Evolutionary conservation across 2,113 vertebrate species (phyloP).

Genomic region (Empidonax traillii): DNA sequence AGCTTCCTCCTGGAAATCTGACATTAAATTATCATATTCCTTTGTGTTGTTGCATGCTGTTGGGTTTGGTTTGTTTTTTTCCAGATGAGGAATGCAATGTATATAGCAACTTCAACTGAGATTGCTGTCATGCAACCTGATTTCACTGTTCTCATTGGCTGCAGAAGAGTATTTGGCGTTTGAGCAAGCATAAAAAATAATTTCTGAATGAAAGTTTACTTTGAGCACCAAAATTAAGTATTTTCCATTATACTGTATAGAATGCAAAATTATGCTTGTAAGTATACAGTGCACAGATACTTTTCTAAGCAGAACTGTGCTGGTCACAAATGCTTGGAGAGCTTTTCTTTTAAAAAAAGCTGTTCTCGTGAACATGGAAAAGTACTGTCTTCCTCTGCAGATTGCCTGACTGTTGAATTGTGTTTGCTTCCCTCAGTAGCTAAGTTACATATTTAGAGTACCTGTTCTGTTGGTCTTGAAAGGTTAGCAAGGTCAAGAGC

Average conservation of each 20-base stretch:
- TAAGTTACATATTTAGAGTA: background rate
- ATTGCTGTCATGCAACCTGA: background rate
- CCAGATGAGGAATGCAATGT: background rate
- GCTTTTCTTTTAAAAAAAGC: background rate
- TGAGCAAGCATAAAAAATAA: background rate
- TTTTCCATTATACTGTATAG: background rate
- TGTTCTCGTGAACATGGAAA: background rate
- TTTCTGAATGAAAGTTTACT: background rate
- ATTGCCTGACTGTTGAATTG: background rate
- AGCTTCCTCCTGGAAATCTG: background rate
- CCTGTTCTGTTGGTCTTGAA: background rate
- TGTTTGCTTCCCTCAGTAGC: background rate
- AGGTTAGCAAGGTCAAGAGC: background rate
- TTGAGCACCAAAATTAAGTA: background rate
- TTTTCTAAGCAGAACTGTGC: background rate
- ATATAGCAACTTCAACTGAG: background rate
- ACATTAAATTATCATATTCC: background rate
- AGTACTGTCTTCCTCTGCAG: background rate
- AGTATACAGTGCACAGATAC: background rate
- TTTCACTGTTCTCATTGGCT: background rate
- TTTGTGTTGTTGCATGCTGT: background rate
- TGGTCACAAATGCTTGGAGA: background rate
- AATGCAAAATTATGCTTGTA: background rate
- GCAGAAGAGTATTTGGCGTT: background rate
- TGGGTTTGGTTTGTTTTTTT: background rate